A percentile compares a stretch with the other conserved stretches of the same genome.
Conservation (phyloP, 2,888 invertebrate genomes). For the Ichneumoninae sp. region DNA sequence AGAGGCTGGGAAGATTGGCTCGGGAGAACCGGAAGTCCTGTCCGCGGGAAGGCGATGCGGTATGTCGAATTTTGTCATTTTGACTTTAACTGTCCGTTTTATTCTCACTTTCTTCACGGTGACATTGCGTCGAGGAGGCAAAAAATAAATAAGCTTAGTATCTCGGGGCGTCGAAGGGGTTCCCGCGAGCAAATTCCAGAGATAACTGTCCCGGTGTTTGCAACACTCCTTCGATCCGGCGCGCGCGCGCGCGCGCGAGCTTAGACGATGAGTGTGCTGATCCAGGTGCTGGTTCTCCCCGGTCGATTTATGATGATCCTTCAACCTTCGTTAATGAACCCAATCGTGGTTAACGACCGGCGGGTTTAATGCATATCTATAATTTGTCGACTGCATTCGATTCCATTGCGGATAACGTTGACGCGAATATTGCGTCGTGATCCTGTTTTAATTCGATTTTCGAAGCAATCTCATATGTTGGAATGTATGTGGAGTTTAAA, state of each 20-base stretch:
- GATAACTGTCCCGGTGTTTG: conserved; percentile 30
- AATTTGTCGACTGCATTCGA: neutral
- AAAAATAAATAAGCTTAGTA: conserved; percentile 11
- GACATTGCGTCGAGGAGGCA: neutral
- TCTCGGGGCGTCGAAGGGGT: neutral
- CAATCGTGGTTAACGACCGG: neutral
- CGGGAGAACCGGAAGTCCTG: conserved; percentile 72
- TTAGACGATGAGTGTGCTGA: conserved; percentile 49
- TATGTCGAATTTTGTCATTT: conserved; percentile 63
- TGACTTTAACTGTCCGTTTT: conserved; percentile 3
- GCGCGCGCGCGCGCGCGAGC: conserved; percentile 14
- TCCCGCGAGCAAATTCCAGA: conserved; percentile 7
- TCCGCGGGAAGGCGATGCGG: conserved; percentile 73
- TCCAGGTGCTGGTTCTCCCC: conserved; percentile 28
- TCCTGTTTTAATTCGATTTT: too few relatives aligned
- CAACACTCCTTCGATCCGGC: conserved; percentile 41
- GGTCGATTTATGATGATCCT: conserved; percentile 41
- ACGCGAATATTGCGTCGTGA: neutral
- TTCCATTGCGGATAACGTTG: neutral
- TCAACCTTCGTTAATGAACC: conserved; percentile 29
- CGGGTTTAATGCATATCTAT: neutral
- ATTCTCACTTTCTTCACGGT: conserved; percentile 2
- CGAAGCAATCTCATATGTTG: too few relatives aligned
- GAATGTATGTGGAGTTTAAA: too few relatives aligned
- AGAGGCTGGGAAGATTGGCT: conserved; percentile 76